A percentile compares a stretch with the other conserved stretches of the same genome.
Conservation (phyloP, 1,140 invertebrate genomes). For the Microplitis demolitor region DNA sequence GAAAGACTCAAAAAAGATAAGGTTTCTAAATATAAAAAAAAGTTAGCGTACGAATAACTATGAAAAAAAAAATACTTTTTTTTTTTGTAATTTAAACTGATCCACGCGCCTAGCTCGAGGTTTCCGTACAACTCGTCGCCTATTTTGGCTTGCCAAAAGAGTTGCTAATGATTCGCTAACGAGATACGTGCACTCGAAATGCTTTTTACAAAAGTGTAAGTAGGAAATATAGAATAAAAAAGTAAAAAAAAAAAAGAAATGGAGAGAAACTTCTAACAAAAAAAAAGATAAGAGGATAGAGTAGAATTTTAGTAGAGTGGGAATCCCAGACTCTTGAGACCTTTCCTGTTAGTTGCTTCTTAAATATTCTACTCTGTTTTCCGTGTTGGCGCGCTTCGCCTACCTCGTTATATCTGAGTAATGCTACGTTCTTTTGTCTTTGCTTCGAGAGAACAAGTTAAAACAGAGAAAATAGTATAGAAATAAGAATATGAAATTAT, state of each 20-base stretch:
- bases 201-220: not conserved
- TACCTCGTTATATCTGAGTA: constrained; percentile 15
- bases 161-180: constrained; percentile 53
- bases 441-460: not conserved
- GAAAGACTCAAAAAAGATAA: not conserved
- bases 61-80: no score
- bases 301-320: not conserved
- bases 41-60: no score
- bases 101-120: constrained; percentile 8
- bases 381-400: constrained; percentile 24
- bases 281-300: not conserved
- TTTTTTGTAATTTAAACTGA: constrained; percentile 4
- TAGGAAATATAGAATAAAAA: constrained; percentile 25
- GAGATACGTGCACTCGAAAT: constrained; percentile 44
- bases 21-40: constrained; percentile 2
- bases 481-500: not conserved
- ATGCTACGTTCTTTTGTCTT: not conserved
- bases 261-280: constrained; percentile 5
- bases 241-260: constrained; percentile 15
- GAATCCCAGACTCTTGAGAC: not conserved
- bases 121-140: constrained; percentile 19
- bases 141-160: constrained; percentile 34
- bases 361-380: constrained; percentile 35
- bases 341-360: not conserved
- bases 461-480: not conserved